A percentile compares a stretch with the other conserved stretches of the same genome.
Evolutionary conservation across 2,797 vertebrate genomes (phyloP).

Genomic region (Danio tinwini): DNA sequence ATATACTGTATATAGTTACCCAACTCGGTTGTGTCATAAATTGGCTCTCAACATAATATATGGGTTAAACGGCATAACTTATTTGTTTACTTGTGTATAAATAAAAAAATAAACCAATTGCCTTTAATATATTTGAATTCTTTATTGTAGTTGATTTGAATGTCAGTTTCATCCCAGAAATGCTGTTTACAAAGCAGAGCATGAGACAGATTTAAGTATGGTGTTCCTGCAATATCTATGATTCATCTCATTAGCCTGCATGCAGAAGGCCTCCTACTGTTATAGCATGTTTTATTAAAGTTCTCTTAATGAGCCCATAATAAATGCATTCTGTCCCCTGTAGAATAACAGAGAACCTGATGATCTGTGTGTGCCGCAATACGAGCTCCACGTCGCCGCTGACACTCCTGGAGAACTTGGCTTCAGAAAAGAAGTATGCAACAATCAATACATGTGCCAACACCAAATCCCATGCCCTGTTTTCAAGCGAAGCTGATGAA

Average conservation of each 20-base stretch:
- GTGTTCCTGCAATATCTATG: background rate
- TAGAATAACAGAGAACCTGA: constrained; percentile 83
- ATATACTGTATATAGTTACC: too few species aligned
- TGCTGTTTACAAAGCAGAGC: constrained; percentile 5
- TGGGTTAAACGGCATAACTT: too few species aligned
- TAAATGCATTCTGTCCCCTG: constrained; percentile 39
- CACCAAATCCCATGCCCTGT: constrained; percentile 16
- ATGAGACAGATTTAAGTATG: background rate
- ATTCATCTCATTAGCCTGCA: constrained; percentile 31
- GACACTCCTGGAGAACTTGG: constrained; percentile 78
- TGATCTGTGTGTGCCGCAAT: constrained; percentile 72
- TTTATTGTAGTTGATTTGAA: background rate
- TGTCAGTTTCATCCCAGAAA: background rate
- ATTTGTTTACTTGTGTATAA: too few species aligned
- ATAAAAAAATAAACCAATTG: background rate
- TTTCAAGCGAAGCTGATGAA: constrained; percentile 27
- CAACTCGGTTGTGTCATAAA: too few species aligned
- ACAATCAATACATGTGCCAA: constrained; percentile 23
- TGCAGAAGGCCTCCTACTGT: constrained; percentile 25
- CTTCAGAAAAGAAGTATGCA: constrained; percentile 81
- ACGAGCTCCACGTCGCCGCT: constrained; percentile 73
- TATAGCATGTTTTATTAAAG: constrained; percentile 44
- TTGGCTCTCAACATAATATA: too few species aligned
- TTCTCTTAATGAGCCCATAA: constrained; percentile 33
- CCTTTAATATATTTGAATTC: background rate